Evolutionary conservation across 1,140 invertebrate species (phyloP), one percentile per base, ranked within the genome.

Genomic region (Gonioctena quinquepunctata): DNA sequence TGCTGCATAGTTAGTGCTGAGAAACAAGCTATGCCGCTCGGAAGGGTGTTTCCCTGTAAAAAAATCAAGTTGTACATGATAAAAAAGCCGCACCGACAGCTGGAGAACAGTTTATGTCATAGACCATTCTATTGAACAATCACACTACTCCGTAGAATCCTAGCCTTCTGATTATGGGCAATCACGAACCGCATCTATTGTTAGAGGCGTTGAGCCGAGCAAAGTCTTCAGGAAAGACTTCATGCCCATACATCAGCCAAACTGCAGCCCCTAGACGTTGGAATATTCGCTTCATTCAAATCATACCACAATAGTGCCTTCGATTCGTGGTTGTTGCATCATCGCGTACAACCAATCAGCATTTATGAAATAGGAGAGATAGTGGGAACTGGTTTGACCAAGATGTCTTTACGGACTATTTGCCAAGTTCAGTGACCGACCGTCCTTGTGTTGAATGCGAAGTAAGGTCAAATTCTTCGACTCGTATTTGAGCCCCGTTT

Each of bases 221-320:
- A 5, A 75, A 75, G 65, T 59, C 70, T 23, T 81, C 83, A 69
- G 71, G 78, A 13, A 76, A 83, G 84, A 54, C 77, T 87, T 56
- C 84, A 84, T 66, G 83, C 85, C 27, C 84, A 86, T 69, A 81
- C 76, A 18, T 82, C 79, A 25, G 80, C 85, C 74, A 83, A 81
- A 72, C 75, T 87, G 62, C 85, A 87, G 68, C 85, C 86, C 5
- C 72, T 87, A 2, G 85, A 87, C 74, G 76, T 83, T 16, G 66
- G 74, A 63, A 80, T 86, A 52, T 86, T 78, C 80, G 77, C 79
- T 0, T 79, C 84, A 48, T 80, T 87, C 11, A 86, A 86, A 77
- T 68, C 69, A 60, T 71, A 76, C 66, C 80, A 80, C 42, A 79
- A 79, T 59, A 64, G 71, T 23, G 82, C 73, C 13, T 49, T 65